Base-by-base conservation (phyloP, 2,113 vertebrate species). In the Octodon degus region DNA sequence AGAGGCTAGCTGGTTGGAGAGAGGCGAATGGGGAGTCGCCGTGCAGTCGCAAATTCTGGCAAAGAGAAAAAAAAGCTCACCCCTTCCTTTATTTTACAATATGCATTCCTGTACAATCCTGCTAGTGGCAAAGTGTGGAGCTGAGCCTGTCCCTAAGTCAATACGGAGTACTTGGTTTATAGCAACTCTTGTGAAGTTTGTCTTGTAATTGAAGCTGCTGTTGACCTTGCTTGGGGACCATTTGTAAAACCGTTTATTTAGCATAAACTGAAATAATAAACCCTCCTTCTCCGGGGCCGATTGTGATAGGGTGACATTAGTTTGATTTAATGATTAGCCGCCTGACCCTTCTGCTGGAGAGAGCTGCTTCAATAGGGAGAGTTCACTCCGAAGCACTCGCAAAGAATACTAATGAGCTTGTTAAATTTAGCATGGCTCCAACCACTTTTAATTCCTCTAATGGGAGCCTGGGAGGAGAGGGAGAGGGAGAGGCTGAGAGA, bases 241-340 rank as follows among this genome's bases (percentile, higher is more conserved):
- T 99, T 99, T 99, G 98, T 99, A 99, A 98, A 99, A 99, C 99
- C 98, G 98, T 99, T 99, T 99, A 99, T 99, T 98, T 99, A 98
- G 98, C 98, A 98, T 99, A 99, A 98, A 98, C 98, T 98, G 98
- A 98, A 99, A 99, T 99, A 99, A 99, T 99, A 99, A 99, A 99
- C 98, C 98, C 98, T 99, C 98, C 98, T 98, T 98, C 98, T 98
- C 98, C 98, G 89, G 81, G 98, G 97, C 98, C 90, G 96, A 98
- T 99, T 99, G 99, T 98, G 98, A 97, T 98, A 98, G 98, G 98
- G 98, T 99, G 99, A 99, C 99, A 99, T 98, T 97, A 98, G 99
- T 99, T 99, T 99, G 99, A 99, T 99, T 99, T 99, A 99, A 99
- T 99, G 99, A 99, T 99, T 99, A 99, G 99, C 98, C 89, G 98